These are phyloP conservation scores for Elaphurus davidianus DNA, from an alignment of 2,113 vertebrate species.

Conservation along the genomic window DNA sequence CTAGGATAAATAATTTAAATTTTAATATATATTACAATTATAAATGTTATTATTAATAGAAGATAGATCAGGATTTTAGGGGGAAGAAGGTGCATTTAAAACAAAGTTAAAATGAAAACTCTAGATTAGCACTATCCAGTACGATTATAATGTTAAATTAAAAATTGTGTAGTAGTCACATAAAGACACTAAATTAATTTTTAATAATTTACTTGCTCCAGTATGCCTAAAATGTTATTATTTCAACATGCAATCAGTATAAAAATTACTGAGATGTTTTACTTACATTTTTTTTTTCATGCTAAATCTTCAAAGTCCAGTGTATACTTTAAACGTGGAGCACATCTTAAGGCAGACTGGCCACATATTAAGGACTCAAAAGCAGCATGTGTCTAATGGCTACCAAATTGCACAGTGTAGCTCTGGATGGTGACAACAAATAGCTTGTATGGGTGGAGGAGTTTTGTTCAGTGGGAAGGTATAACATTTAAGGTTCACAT, in stretches of 20 bases:
- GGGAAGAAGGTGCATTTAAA: neutral
- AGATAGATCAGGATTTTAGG: neutral
- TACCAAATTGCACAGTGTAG: neutral
- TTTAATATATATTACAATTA: neutral
- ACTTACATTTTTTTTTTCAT: constrained; percentile 13
- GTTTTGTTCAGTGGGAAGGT: neutral
- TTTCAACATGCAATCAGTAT: constrained; percentile 46
- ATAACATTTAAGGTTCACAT: neutral
- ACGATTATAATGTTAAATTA: constrained; percentile 4
- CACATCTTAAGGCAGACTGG: neutral
- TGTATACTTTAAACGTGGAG: neutral
- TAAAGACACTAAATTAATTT: neutral
- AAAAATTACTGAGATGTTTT: constrained; percentile 26
- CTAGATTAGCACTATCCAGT: neutral
- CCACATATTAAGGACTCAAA: neutral
- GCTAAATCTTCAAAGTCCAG: neutral
- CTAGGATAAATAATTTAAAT: constrained; percentile 5
- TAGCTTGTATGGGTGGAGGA: neutral
- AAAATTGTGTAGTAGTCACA: neutral
- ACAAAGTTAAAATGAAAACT: constrained; percentile 7
- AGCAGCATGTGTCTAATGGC: neutral
- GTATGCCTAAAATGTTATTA: neutral
- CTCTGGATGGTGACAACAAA: neutral
- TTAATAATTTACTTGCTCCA: constrained; percentile 7
- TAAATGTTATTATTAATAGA: constrained; percentile 27